Conservation (phyloP, 1,140 invertebrate genomes). For the Drosophila ambigua region DNA sequence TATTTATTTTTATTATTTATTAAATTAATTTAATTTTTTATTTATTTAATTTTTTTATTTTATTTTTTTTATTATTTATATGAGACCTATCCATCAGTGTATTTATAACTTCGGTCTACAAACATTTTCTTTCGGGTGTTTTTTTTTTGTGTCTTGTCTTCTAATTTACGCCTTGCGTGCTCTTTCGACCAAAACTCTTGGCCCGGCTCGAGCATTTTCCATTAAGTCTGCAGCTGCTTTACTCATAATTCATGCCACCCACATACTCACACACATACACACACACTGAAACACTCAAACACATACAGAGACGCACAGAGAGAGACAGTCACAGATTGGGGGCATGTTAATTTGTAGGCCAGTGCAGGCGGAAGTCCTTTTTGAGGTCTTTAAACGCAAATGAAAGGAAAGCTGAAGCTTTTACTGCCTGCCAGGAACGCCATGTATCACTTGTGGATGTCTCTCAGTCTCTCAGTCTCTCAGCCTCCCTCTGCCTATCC, state of each 20-base stretch:
- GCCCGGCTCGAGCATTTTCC: conserved; percentile 61
- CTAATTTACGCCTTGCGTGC: conserved; percentile 78
- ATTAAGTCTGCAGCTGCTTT: conserved; percentile 80
- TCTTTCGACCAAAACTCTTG: conserved; percentile 36
- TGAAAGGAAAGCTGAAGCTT: conserved; percentile 73
- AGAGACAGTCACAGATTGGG: conserved; percentile 60
- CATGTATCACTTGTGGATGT: conserved; percentile 69
- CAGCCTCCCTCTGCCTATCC: neutral
- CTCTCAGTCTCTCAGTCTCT: neutral
- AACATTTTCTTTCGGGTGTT: neutral
- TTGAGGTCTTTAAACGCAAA: conserved; percentile 80
- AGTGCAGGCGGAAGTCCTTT: conserved; percentile 74
- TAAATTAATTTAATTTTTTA: too few species aligned
- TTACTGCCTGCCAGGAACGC: conserved; percentile 69
- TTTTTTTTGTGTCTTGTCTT: conserved; percentile 35
- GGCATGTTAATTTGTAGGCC: conserved; percentile 77
- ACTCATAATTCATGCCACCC: conserved; percentile 73
- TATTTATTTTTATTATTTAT: too few species aligned
- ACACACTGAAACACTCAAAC: conserved; percentile 18
- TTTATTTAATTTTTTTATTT: too few species aligned
- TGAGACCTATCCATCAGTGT: neutral
- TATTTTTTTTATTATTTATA: too few species aligned
- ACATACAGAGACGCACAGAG: conserved; percentile 1
- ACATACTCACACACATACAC: conserved; percentile 19
- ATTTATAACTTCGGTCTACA: neutral